These are phyloP conservation scores for Candoia aspera DNA, from an alignment of 2,113 vertebrate species.

Conservation along the genomic window DNA sequence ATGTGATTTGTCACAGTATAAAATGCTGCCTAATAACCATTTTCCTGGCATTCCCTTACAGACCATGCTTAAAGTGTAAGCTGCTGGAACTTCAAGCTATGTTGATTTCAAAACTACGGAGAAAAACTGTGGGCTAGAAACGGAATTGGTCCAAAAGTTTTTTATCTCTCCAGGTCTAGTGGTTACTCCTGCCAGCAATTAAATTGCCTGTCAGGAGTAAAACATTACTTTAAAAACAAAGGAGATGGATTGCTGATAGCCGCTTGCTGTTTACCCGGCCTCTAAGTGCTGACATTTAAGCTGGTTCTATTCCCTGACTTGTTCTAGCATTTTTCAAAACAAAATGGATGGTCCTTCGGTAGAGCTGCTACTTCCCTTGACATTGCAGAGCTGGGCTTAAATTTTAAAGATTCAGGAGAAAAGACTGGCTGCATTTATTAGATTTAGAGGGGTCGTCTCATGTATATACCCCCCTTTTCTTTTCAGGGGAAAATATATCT, in stretches of 20 bases:
- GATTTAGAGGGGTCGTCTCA: not conserved
- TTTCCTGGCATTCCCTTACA: not conserved
- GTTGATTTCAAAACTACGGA: constrained; percentile 9
- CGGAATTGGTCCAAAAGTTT: constrained; percentile 28
- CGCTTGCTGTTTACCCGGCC: constrained; percentile 35
- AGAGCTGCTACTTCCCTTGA: constrained; percentile 26
- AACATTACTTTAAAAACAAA: constrained; percentile 52
- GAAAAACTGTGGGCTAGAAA: constrained; percentile 20
- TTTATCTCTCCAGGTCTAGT: constrained; percentile 45
- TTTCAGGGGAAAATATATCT: not conserved
- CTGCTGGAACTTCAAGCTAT: not conserved
- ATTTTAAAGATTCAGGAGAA: constrained; percentile 25
- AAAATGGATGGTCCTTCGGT: constrained; percentile 20
- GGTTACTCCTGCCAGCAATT: constrained; percentile 54
- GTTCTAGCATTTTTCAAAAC: constrained; percentile 47
- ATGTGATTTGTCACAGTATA: not conserved
- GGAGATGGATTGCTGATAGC: constrained; percentile 48
- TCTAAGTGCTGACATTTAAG: constrained; percentile 48
- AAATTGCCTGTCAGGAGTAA: constrained; percentile 56
- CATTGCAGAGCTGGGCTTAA: constrained; percentile 24
- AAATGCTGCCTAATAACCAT: not conserved
- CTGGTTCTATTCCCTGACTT: constrained; percentile 39
- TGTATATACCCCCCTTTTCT: not conserved
- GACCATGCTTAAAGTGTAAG: not conserved
- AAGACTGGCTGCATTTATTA: constrained; percentile 26